These are phyloP conservation scores for Paramormyrops hopkinsi DNA, from an alignment of 2,797 vertebrate species.

Conservation along the genomic window DNA sequence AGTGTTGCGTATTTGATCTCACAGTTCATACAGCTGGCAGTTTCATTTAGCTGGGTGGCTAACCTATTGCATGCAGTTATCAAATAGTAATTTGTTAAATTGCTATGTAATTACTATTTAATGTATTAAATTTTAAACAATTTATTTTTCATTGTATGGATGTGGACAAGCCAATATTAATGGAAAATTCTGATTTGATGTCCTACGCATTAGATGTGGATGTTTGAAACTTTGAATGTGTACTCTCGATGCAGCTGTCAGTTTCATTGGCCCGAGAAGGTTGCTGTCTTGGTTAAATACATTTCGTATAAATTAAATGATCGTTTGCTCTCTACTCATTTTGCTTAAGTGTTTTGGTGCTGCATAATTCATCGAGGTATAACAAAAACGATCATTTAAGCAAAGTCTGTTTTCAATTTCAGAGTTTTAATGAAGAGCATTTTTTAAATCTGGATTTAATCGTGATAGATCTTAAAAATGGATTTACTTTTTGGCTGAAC, in stretches of 20 bases:
- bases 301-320: neutral
- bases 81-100: neutral
- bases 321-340: neutral
- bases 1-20: neutral
- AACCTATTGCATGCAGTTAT: neutral
- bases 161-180: neutral
- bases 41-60: neutral
- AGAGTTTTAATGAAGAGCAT: neutral
- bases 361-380: neutral
- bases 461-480: neutral
- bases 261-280: neutral
- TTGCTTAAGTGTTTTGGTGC: neutral
- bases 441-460: neutral
- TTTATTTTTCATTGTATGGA: neutral
- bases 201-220: neutral
- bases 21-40: neutral
- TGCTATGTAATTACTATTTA: neutral
- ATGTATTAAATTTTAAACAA: neutral
- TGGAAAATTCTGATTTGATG: neutral
- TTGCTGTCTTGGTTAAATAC: neutral
- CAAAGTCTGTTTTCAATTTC: neutral
- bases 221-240: neutral
- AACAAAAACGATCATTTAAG: neutral
- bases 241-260: neutral
- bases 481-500: neutral